Evolutionary conservation across 1,140 invertebrate genomes (phyloP).

Genomic region (Drosophila gunungcola): DNA sequence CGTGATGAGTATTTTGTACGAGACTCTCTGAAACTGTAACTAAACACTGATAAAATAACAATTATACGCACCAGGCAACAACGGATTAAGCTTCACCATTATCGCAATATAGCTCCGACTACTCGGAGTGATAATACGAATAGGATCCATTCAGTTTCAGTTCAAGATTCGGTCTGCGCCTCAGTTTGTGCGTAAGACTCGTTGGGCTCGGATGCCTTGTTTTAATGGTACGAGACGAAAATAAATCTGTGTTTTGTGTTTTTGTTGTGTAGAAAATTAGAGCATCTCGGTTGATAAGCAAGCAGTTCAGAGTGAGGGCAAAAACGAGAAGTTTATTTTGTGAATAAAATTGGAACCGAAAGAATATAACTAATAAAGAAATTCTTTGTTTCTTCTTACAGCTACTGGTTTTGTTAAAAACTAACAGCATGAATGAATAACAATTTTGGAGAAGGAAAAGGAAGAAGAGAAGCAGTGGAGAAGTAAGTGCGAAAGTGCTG

Average conservation of each 20-base stretch:
- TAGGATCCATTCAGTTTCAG: conserved; percentile 55
- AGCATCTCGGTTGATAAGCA: conserved; percentile 47
- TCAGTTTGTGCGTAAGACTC: conserved; percentile 76
- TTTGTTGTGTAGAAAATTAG: conserved; percentile 30
- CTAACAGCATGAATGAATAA: conserved; percentile 28
- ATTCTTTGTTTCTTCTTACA: conserved; percentile 8
- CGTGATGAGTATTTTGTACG: neutral
- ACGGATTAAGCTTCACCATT: conserved; percentile 60
- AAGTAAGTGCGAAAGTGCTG: neutral
- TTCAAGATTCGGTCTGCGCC: conserved; percentile 28
- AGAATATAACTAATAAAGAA: neutral
- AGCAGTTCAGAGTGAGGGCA: conserved; percentile 29
- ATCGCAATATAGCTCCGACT: conserved; percentile 52
- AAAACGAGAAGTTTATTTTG: conserved; percentile 16
- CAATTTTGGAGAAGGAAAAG: neutral
- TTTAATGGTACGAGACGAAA: conserved; percentile 29
- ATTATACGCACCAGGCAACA: conserved; percentile 67
- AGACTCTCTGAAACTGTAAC: neutral
- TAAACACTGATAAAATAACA: conserved; percentile 55
- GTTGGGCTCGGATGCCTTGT: conserved; percentile 58
- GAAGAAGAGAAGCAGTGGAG: conserved; percentile 15
- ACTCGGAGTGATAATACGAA: conserved; percentile 28
- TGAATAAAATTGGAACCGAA: neutral
- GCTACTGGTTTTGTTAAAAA: conserved; percentile 14
- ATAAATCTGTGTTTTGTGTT: conserved; percentile 25